phyloP scores from a whole-genome alignment of 2,888 invertebrate genomes.

The Limnephilus rhombicus region DNA sequence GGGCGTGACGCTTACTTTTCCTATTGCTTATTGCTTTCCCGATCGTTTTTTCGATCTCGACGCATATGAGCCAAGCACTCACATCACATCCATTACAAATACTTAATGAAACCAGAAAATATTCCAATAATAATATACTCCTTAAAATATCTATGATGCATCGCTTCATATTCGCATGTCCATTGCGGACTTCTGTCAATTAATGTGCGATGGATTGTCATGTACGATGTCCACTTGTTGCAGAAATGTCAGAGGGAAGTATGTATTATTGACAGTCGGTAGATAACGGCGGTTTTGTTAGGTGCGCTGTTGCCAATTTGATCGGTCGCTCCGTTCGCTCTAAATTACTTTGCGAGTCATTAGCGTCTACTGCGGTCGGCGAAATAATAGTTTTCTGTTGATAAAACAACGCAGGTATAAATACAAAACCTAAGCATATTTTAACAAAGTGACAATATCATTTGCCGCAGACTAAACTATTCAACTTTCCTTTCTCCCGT shows the following conservation, averaged over 20 bases:
- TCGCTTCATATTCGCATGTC: not conserved
- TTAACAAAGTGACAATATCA: not conserved
- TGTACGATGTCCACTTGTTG: not conserved
- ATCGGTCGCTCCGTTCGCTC: not conserved
- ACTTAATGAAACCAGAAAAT: not conserved
- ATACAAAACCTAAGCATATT: not conserved
- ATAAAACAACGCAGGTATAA: not conserved
- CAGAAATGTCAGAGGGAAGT: constrained; percentile 30
- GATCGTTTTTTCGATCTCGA: constrained; percentile 29
- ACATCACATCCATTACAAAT: not conserved
- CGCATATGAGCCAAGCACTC: constrained; percentile 27
- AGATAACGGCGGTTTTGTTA: constrained; percentile 44
- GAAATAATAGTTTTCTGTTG: not conserved
- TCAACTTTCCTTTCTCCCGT: not conserved
- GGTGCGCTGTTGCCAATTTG: constrained; percentile 44
- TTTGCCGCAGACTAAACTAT: not conserved
- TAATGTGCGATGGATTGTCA: not conserved
- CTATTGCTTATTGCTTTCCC: constrained; percentile 40
- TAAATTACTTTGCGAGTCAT: not conserved
- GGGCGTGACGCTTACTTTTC: constrained; percentile 57
- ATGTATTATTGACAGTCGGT: constrained; percentile 43
- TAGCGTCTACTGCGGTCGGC: not conserved
- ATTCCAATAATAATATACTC: not conserved
- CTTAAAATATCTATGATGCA: not conserved
- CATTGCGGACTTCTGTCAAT: not conserved